These are phyloP conservation scores for Chelonia mydas DNA, from an alignment of 2,797 vertebrate species.

Conservation along the genomic window DNA sequence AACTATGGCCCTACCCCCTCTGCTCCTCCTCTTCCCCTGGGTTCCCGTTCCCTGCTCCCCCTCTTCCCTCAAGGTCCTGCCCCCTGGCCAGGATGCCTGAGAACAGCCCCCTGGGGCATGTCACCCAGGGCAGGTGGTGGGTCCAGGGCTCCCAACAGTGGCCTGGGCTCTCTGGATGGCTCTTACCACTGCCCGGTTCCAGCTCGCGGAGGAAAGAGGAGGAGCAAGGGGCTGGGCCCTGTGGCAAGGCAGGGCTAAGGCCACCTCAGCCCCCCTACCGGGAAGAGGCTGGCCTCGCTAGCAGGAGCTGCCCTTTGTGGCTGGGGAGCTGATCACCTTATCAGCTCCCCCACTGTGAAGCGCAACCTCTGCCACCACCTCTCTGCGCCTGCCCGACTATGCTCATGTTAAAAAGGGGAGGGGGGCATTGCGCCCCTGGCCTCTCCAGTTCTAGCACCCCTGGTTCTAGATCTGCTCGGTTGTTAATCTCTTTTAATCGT, in stretches of 20 bases:
- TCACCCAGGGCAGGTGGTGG: neutral
- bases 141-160: neutral
- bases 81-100: neutral
- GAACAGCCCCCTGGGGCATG: neutral
- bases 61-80: neutral
- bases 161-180: too few species aligned
- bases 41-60: too few species aligned
- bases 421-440: too few species aligned
- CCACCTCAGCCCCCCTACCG: too few species aligned
- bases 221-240: too few species aligned
- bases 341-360: too few species aligned
- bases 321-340: neutral
- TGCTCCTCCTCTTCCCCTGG: too few species aligned
- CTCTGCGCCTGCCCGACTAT: neutral
- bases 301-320: neutral
- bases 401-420: neutral
- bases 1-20: neutral
- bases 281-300: neutral
- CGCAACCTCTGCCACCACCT: neutral
- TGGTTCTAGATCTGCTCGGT: neutral
- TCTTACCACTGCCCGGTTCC: neutral
- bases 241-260: neutral
- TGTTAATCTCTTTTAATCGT: conserved; percentile 55
- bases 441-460: too few species aligned
- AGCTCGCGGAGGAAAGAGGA: neutral